Evolutionary conservation across 2,113 vertebrate genomes (phyloP).

Genomic region (Pteruthius melanotis): DNA sequence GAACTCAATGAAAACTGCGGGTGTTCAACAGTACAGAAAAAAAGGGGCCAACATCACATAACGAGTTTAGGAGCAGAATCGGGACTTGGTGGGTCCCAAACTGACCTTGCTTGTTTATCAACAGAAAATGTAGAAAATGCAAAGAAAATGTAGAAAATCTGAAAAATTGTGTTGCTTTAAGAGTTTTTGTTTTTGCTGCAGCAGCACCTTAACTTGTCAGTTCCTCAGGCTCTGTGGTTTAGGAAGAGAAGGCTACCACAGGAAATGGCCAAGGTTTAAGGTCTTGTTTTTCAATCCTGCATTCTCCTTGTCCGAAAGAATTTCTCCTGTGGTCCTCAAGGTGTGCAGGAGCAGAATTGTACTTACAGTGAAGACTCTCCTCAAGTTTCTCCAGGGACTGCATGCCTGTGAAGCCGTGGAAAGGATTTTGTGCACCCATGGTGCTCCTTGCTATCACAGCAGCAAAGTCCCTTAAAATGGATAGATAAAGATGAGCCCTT

Average conservation of each 20-base stretch:
- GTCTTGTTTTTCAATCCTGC: background rate
- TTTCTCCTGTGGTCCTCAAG: background rate
- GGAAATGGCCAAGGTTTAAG: background rate
- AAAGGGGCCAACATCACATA: background rate
- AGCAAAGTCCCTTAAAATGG: background rate
- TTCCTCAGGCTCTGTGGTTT: background rate
- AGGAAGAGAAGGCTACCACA: background rate
- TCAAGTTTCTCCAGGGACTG: background rate
- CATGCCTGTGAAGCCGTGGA: background rate
- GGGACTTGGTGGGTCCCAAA: background rate
- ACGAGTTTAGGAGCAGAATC: background rate
- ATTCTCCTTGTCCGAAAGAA: background rate
- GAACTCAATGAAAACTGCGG: background rate
- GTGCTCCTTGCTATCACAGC: background rate
- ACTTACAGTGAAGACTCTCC: background rate
- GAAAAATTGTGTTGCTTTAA: background rate
- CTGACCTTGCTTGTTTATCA: background rate
- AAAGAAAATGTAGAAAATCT: background rate
- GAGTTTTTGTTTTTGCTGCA: background rate
- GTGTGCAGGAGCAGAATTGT: background rate
- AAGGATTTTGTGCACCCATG: background rate
- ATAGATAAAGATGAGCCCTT: background rate
- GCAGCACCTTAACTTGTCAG: background rate
- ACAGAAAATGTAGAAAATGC: background rate
- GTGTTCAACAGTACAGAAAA: background rate